Evolutionary conservation across 2,113 vertebrate genomes (phyloP), one percentile per base, ranked within the genome.

Genomic region (Herpetotheres cachinnans): DNA sequence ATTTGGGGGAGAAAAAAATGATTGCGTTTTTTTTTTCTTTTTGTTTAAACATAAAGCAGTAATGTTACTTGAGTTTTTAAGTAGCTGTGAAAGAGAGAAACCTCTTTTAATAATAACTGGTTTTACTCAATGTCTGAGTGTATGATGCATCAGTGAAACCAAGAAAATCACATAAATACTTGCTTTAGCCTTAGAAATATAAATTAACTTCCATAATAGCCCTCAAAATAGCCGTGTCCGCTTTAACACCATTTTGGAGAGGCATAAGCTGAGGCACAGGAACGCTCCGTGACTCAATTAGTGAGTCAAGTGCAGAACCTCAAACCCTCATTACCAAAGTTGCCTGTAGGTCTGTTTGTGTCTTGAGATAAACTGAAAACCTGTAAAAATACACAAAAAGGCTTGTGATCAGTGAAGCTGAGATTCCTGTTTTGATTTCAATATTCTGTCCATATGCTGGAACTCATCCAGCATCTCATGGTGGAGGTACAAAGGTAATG

Each of bases 301-400:
- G 16, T 84, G 89, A 94, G 74, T 80, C 87, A 96, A 82, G 66
- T 15, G 26, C 66, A 54, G 95, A 91, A 95, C 63, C 82, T 94
- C 87, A 94, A 93, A 73, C 70, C 22, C n/a, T 94, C 71, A 74
- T 89, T 95, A 77, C 74, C 50, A 62, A 38, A 82, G 49, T 36
- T 69, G 73, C 58, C 74, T 30, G 58, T 85, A 69, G 84, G 55
- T 90, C 78, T 94, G 62, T 80, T 77, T 82, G 63, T 59, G 42
- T 73, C 91, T 91, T 67, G 71, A 95, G 58, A 54, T 95, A 38
- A 88, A 81, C 44, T 66, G 67, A 55, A 95, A 94, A 89, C 69
- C 56, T 86, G 44, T 16, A 82, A 62, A 76, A 58, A 58, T 50
- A 49, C 0, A 0, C 26, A 66, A 32, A 95, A 83, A 81, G 21